A percentile compares a stretch with the other conserved stretches of the same genome.
Conservation (phyloP, 35 echinoderm and acorn worm species). For the Strongylocentrotus purpuratus region DNA sequence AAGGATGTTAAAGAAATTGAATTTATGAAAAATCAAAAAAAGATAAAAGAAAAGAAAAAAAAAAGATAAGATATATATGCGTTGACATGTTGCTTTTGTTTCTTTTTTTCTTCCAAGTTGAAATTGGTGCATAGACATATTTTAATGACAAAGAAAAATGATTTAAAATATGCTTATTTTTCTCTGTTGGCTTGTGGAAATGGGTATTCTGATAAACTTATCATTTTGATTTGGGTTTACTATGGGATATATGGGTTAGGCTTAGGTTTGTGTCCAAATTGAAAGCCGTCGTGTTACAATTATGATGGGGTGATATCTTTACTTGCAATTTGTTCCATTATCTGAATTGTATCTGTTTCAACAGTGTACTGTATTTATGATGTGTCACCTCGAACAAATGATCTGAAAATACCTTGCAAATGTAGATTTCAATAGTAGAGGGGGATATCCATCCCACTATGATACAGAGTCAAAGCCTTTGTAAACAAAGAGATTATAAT, state of each 20-base stretch:
- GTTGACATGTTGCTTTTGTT: constrained; percentile 44
- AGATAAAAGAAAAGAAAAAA: constrained; percentile 60
- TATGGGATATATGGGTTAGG: neutral
- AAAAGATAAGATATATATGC: constrained; percentile 50
- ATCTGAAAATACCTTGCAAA: constrained; percentile 12
- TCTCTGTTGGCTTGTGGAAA: constrained; percentile 2
- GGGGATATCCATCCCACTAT: neutral
- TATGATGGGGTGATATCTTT: neutral
- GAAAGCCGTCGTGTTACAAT: neutral
- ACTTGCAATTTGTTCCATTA: constrained; percentile 1
- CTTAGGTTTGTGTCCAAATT: neutral
- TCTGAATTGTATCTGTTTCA: neutral
- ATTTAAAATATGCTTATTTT: neutral
- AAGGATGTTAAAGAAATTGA: constrained; percentile 30
- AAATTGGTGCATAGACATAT: constrained; percentile 41
- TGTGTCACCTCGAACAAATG: constrained; percentile 9
- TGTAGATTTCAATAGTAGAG: constrained; percentile 3
- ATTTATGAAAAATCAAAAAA: constrained; percentile 8
- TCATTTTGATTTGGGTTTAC: neutral
- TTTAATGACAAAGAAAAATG: neutral
- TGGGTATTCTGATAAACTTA: neutral
- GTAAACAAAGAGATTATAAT: constrained; percentile 15
- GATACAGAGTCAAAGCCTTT: constrained; percentile 29
- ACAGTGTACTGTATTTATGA: constrained; percentile 18
- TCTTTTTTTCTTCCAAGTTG: constrained; percentile 40